phyloP scores from a whole-genome alignment of 2,888 invertebrate species.

The Volucella inanis region DNA sequence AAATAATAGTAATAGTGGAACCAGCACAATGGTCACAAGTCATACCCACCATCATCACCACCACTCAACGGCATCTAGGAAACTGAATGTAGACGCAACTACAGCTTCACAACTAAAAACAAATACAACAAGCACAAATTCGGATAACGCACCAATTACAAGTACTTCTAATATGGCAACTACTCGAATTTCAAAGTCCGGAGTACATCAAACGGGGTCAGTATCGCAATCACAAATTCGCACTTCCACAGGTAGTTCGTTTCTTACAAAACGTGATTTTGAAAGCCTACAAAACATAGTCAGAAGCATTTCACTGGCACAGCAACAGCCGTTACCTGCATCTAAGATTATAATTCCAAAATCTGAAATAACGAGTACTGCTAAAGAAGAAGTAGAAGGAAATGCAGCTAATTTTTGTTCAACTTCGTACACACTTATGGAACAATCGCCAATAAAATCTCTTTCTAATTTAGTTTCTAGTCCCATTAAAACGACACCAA shows the following conservation, averaged over 20 bases:
- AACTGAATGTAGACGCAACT: constrained; percentile 70
- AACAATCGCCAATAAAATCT: constrained; percentile 86
- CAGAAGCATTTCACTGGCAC: constrained; percentile 79
- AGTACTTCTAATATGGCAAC: constrained; percentile 28
- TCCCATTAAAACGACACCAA: constrained; percentile 83
- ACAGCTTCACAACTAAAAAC: constrained; percentile 49
- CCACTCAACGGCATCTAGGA: constrained; percentile 69
- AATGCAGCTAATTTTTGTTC: constrained; percentile 58
- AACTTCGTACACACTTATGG: constrained; percentile 76
- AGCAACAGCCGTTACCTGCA: constrained; percentile 37
- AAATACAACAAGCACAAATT: constrained; percentile 37
- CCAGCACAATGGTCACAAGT: constrained; percentile 51
- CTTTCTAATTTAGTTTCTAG: constrained; percentile 86
- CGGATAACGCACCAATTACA: constrained; percentile 67
- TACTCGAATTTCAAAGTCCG: constrained; percentile 55
- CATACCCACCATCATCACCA: constrained; percentile 76
- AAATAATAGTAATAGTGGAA: constrained; percentile 38
- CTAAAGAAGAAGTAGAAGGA: constrained; percentile 31
- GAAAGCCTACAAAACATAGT: constrained; percentile 81
- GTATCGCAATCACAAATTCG: constrained; percentile 56
- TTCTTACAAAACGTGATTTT: constrained; percentile 80
- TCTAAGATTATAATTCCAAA: constrained; percentile 52
- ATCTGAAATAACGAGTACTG: constrained; percentile 24
- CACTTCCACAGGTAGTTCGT: constrained; percentile 76
- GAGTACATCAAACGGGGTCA: constrained; percentile 51